Conservation (phyloP, 2,113 vertebrate species). For the Leptosomus discolor region DNA sequence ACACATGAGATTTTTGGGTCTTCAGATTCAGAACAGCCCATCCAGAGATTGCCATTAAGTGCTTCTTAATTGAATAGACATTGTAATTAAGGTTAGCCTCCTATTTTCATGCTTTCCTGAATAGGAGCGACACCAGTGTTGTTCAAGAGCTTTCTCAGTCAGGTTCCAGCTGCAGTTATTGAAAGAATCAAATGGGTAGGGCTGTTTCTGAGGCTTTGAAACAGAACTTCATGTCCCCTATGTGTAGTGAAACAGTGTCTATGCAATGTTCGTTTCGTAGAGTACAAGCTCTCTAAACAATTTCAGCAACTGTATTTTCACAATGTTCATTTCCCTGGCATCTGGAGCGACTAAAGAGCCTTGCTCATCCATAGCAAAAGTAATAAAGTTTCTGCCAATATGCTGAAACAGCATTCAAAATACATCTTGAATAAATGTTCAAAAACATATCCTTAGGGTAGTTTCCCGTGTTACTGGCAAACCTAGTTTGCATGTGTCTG, state of each 20-base stretch:
- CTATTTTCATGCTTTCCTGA: not conserved
- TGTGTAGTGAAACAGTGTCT: not conserved
- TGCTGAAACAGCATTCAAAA: constrained; percentile 68
- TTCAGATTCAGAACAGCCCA: not conserved
- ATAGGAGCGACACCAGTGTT: not conserved
- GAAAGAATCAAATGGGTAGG: not conserved
- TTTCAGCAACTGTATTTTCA: constrained; percentile 33
- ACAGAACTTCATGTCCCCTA: not conserved
- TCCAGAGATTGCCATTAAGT: not conserved
- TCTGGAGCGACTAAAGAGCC: constrained; percentile 53
- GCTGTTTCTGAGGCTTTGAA: not conserved
- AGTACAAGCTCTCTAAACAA: not conserved
- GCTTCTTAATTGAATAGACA: not conserved
- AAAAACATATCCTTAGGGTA: constrained; percentile 68
- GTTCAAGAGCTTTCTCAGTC: not conserved
- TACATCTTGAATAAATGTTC: constrained; percentile 72
- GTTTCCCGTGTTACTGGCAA: constrained; percentile 71
- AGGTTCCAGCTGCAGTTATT: not conserved
- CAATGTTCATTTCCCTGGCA: constrained; percentile 2
- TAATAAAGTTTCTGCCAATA: constrained; percentile 62
- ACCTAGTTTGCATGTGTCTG: constrained; percentile 57
- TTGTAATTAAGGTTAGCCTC: not conserved
- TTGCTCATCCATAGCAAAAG: constrained; percentile 65
- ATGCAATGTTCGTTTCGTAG: not conserved
- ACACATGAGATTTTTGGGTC: not conserved